Evolutionary conservation across 2,888 invertebrate species (phyloP).

Genomic region (Fabriciana adippe): DNA sequence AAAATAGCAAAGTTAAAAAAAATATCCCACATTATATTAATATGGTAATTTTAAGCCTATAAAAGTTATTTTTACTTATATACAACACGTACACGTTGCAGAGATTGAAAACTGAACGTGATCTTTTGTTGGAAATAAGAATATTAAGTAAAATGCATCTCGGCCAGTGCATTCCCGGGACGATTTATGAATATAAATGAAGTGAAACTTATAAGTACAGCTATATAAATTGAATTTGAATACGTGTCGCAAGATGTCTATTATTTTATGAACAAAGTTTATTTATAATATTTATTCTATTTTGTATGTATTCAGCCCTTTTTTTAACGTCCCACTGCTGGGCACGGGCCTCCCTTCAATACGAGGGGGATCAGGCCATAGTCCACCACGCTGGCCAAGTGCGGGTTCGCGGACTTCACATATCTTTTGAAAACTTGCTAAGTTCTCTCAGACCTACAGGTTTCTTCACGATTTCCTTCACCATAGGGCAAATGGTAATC

Average conservation of each 20-base stretch:
- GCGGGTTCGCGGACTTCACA: too few species aligned
- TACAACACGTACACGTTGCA: constrained; percentile 25
- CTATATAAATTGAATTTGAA: constrained; percentile 26
- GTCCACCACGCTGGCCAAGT: too few species aligned
- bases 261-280: background rate
- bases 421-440: too few species aligned
- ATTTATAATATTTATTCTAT: background rate
- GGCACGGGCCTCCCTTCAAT: too few species aligned
- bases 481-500: too few species aligned
- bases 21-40: background rate
- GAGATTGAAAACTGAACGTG: constrained; percentile 28
- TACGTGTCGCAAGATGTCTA: constrained; percentile 18
- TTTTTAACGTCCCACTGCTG: too few species aligned
- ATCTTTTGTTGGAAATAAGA: constrained; percentile 31
- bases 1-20: too few species aligned
- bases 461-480: too few species aligned
- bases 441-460: too few species aligned
- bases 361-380: too few species aligned
- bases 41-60: background rate
- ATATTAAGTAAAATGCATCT: constrained; percentile 33
- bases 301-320: too few species aligned
- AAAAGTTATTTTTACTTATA: constrained; percentile 12
- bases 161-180: constrained; percentile 36
- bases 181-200: constrained; percentile 40
- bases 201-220: constrained; percentile 30